Evolutionary conservation across 1,140 invertebrate genomes (phyloP), one percentile per base, ranked within the genome.

Genomic region (Leptinotarsa undecemlineata): DNA sequence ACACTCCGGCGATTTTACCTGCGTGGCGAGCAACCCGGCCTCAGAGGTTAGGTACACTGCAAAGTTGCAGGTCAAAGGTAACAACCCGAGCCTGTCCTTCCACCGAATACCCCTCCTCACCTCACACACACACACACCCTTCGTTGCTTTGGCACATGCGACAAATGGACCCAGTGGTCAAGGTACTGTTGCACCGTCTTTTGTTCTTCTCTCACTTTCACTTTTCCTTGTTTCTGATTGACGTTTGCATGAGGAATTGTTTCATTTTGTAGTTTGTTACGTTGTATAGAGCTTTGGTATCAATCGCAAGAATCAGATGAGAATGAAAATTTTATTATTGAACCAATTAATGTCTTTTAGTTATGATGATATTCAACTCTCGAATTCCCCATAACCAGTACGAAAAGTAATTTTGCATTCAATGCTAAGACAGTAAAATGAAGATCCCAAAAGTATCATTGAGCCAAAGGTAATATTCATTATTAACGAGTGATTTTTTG

Each of bases 21-120:
- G 93, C 86, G 90, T 93, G 82, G 93, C 93, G 82, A 90, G 90
- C 86, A 94, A 94, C 86, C 90, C 90, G 80, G 92, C 92, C 80
- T 90, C 92, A 81, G 90, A 92, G 86, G 91, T 92, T 84, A 92
- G 91, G 88, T 93, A 91, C 88, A 92, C 92, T 82, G 92, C 93
- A 85, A 90, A 90, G 86, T 90, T 94, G 80, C 90, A 91, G 87
- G 93, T 95, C 84, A 93, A 93, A 93, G 92, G 92, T 94, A 93
- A 72, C 71, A 21, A 72, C 71, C 71, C 23, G 17, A 63, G 33
- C 71, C 71, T 72, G 21, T 72, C 51, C 47, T 61, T 61, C 23
- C 51, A 33, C 19, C 15, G 48, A 60, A 48, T 15, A 63, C 47
- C 23, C 62, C 64, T 19, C 75, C 57, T 60, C 74, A 77, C 71